A percentile compares a stretch with the other conserved stretches of the same genome.
These are phyloP conservation scores for Caenorhabditis sulstoni DNA, from an alignment of 2,888 invertebrate species.

Conservation along the genomic window DNA sequence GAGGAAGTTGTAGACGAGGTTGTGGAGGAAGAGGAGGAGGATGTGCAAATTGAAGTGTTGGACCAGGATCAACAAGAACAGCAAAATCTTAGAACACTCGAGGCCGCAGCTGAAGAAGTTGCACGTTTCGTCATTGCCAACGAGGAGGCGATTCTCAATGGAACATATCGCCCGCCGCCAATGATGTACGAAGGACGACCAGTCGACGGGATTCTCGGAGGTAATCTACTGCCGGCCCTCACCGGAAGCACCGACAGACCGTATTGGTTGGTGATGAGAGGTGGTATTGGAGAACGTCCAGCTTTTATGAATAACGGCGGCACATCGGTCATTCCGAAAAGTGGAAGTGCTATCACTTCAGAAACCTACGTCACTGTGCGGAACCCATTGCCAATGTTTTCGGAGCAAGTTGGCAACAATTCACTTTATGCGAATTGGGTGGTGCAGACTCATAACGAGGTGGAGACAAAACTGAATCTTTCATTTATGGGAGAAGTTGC, in stretches of 20 bases:
- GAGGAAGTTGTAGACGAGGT: constrained; percentile 1
- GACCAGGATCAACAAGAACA: constrained; percentile 31
- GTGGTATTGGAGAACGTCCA: constrained; percentile 57
- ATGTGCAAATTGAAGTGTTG: constrained; percentile 35
- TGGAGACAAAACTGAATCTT: constrained; percentile 70
- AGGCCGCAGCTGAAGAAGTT: neutral
- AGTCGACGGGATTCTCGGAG: neutral
- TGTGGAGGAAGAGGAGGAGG: constrained; percentile 32
- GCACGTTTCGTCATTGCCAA: neutral
- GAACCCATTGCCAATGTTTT: constrained; percentile 94
- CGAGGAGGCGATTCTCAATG: too few species aligned
- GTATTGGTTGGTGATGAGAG: constrained; percentile 57
- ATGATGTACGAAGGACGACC: neutral
- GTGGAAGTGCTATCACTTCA: constrained; percentile 70
- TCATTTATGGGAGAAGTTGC: constrained; percentile 69
- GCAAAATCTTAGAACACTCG: neutral
- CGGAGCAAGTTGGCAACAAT: constrained; percentile 84
- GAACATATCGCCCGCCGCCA: neutral
- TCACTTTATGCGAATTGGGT: constrained; percentile 90
- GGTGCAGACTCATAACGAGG: constrained; percentile 46
- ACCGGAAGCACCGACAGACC: constrained; percentile 52
- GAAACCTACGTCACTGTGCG: constrained; percentile 92
- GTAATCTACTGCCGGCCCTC: constrained; percentile 2
- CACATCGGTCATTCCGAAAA: constrained; percentile 24
- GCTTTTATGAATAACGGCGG: constrained; percentile 52